Conservation (phyloP, 2,888 invertebrate genomes). For the Melolontha melolontha region DNA sequence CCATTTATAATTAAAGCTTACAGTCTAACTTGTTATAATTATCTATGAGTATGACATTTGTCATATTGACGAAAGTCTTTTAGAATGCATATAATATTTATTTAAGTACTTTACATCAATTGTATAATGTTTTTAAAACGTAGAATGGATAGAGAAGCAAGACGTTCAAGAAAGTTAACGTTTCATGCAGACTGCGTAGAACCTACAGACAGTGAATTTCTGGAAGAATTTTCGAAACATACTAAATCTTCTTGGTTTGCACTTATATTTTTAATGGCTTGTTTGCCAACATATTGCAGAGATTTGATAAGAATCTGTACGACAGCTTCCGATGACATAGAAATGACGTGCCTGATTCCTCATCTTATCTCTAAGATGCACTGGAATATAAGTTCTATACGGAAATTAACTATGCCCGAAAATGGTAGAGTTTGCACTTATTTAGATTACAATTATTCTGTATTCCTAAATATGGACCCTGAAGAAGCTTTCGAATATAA, state of each 20-base stretch:
- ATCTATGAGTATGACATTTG: no score
- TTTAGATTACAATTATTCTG: slow-evolving; percentile 24
- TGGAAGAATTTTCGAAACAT: slow-evolving; percentile 15
- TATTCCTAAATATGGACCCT: slow-evolving; percentile 19
- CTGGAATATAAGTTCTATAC: slow-evolving; percentile 27
- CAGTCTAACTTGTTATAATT: no score
- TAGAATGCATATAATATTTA: no score
- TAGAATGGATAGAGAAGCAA: no score
- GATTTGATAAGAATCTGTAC: neutral
- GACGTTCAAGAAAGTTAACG: neutral
- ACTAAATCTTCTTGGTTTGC: slow-evolving; percentile 20
- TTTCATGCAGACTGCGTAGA: slow-evolving; percentile 13
- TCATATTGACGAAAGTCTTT: no score
- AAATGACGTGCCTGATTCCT: slow-evolving; percentile 35
- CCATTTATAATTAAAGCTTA: no score
- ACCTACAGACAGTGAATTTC: slow-evolving; percentile 38
- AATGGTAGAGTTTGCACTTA: slow-evolving; percentile 27
- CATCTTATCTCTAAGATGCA: slow-evolving; percentile 28
- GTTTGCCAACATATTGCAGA: slow-evolving; percentile 13
- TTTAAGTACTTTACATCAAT: no score
- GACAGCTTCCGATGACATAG: neutral
- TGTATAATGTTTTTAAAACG: no score
- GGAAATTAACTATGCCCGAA: slow-evolving; percentile 30
- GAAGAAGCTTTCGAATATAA: slow-evolving; percentile 18
- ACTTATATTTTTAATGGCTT: slow-evolving; percentile 10